Conservation (phyloP, 2,888 invertebrate genomes). For the Stenchaetothrips biformis region DNA sequence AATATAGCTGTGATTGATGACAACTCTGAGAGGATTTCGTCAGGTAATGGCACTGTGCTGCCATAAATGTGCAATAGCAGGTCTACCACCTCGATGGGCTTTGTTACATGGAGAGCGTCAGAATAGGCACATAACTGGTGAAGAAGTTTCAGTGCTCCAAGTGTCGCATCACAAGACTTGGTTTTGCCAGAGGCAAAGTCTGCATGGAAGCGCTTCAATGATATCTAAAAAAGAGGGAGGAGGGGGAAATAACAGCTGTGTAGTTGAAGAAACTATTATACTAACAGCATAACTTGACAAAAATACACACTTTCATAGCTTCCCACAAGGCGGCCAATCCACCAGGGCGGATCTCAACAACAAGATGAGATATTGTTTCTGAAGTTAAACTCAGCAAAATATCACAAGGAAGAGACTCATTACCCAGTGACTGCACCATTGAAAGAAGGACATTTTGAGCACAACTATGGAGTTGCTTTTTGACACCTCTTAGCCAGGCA, state of each 20-base stretch:
- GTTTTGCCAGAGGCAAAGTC: neutral
- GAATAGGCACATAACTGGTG: neutral
- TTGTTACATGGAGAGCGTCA: neutral
- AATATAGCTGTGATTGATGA: constrained; percentile 39
- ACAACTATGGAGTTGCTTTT: constrained; percentile 80
- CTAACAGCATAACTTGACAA: neutral
- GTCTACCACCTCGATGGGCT: neutral
- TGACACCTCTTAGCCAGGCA: constrained; percentile 79
- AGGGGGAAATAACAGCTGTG: neutral
- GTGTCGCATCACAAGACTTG: neutral
- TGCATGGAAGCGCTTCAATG: neutral
- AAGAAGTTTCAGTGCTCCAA: neutral
- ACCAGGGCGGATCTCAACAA: neutral
- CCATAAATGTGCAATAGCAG: neutral
- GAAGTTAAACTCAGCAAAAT: neutral
- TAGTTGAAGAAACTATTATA: neutral
- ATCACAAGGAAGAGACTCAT: neutral
- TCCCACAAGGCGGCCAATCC: neutral
- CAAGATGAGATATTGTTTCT: neutral
- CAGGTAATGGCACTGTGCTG: neutral
- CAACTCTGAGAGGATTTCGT: neutral
- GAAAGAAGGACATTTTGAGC: constrained; percentile 65
- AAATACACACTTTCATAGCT: neutral
- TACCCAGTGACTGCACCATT: constrained; percentile 57
- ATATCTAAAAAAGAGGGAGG: neutral